Conservation (phyloP, 2,888 invertebrate species). For the Campoplex nolae region DNA sequence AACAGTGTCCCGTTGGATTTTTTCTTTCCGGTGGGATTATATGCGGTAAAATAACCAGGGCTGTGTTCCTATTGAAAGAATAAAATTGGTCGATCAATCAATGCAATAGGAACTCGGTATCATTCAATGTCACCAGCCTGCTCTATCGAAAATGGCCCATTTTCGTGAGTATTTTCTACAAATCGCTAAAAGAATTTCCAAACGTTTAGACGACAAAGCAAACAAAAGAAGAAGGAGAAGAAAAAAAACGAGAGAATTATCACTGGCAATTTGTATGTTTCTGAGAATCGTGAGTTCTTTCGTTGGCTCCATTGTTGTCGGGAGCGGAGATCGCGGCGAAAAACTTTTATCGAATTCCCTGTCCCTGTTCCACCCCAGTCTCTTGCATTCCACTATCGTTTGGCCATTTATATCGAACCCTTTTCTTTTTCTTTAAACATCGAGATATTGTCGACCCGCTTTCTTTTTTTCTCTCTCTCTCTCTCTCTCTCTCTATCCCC, state of each 20-base stretch:
- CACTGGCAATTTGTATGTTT: slow-evolving; percentile 58
- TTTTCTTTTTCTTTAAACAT: slow-evolving; percentile 50
- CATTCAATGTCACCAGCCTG: neutral
- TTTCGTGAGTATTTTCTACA: slow-evolving; percentile 12
- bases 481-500: slow-evolving; percentile 12
- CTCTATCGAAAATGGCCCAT: slow-evolving; percentile 1
- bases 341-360: slow-evolving; percentile 63
- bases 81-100: slow-evolving; percentile 15
- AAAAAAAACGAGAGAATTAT: slow-evolving; percentile 4
- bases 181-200: slow-evolving; percentile 31
- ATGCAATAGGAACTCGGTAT: slow-evolving; percentile 8
- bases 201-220: slow-evolving; percentile 49
- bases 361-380: slow-evolving; percentile 5
- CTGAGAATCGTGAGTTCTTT: slow-evolving; percentile 46
- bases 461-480: slow-evolving; percentile 5
- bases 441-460: slow-evolving; percentile 52
- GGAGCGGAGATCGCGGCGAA: slow-evolving; percentile 50
- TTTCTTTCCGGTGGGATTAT: neutral
- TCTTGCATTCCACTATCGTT: slow-evolving; percentile 47
- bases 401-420: slow-evolving; percentile 60
- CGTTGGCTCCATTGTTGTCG: slow-evolving; percentile 60
- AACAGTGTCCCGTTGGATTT: neutral
- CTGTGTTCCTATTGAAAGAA: neutral
- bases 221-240: slow-evolving; percentile 3
- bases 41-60: neutral